A percentile compares a stretch with the other conserved stretches of the same genome.
phyloP scores from a whole-genome alignment of 2,113 vertebrate species.

The Circaetus cinerascens region DNA sequence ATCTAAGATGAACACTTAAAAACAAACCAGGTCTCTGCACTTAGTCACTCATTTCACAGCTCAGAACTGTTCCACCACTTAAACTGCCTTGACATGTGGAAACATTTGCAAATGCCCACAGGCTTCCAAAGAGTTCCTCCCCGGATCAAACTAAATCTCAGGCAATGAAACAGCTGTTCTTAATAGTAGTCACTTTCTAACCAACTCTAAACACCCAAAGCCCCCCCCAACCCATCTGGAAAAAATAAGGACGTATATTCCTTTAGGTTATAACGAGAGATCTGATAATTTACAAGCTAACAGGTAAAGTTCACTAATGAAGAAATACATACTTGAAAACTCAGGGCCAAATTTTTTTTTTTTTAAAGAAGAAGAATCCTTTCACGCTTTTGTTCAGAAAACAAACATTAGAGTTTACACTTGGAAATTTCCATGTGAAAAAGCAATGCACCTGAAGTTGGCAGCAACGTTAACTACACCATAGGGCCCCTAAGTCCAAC shows the following conservation, averaged over 20 bases:
- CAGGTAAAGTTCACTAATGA: neutral
- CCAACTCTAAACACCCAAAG: neutral
- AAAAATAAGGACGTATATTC: neutral
- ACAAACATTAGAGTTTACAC: neutral
- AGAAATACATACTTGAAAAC: conserved; percentile 1
- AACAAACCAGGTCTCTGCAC: conserved; percentile 22
- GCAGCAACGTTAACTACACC: neutral
- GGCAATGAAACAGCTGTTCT: conserved; percentile 27
- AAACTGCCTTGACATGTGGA: neutral
- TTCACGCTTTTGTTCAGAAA: neutral
- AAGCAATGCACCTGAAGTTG: neutral
- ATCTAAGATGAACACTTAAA: neutral
- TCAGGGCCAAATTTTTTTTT: neutral
- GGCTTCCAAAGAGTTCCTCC: conserved; percentile 8
- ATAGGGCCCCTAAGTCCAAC: neutral
- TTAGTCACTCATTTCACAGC: conserved; percentile 35
- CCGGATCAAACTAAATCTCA: conserved; percentile 3
- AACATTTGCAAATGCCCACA: conserved; percentile 25
- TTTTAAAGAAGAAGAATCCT: neutral
- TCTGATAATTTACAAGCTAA: neutral
- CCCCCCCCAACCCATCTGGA: neutral
- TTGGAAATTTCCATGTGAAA: neutral
- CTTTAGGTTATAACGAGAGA: neutral
- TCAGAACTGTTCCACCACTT: neutral
- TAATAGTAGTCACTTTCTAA: conserved; percentile 31